Evolutionary conservation across 1,140 invertebrate species (phyloP).

Genomic region (Pinna nobilis): DNA sequence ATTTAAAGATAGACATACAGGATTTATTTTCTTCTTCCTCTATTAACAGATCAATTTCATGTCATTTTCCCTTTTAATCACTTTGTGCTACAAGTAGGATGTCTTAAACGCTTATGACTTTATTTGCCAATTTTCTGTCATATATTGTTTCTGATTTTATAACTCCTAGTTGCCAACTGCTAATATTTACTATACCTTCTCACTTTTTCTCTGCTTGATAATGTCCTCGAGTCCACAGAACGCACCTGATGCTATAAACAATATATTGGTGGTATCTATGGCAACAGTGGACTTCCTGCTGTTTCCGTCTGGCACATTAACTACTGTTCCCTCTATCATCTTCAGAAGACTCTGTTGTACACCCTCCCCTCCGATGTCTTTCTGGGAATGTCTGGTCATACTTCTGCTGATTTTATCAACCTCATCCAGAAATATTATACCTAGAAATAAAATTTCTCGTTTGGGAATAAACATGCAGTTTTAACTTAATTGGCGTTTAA

Average conservation of each 20-base stretch:
- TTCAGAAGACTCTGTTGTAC: constrained; percentile 92
- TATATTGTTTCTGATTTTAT: not conserved
- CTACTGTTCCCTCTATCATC: constrained; percentile 98
- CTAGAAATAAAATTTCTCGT: constrained; percentile 64
- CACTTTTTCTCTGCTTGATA: constrained; percentile 93
- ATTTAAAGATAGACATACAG: not conserved
- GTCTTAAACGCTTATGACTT: not conserved
- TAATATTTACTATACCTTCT: constrained; percentile 81
- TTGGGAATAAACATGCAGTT: too few species aligned
- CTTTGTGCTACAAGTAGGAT: not conserved
- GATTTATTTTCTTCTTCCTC: too few species aligned
- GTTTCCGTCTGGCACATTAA: constrained; percentile 94
- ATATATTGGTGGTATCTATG: constrained; percentile 99
- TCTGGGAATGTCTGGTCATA: constrained; percentile 92
- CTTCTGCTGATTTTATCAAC: constrained; percentile 99
- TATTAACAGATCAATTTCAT: too few species aligned
- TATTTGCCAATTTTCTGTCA: not conserved
- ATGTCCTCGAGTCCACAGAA: constrained; percentile 98
- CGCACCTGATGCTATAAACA: constrained; percentile 98
- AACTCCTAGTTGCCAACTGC: not conserved
- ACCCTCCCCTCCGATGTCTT: constrained; percentile 98
- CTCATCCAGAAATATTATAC: constrained; percentile 99
- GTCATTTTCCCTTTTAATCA: too few species aligned
- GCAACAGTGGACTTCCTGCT: constrained; percentile 95
- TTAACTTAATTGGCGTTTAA: constrained; percentile 94